Base-by-base conservation (phyloP, 2,113 vertebrate species). In the Pampusana beccarii region DNA sequence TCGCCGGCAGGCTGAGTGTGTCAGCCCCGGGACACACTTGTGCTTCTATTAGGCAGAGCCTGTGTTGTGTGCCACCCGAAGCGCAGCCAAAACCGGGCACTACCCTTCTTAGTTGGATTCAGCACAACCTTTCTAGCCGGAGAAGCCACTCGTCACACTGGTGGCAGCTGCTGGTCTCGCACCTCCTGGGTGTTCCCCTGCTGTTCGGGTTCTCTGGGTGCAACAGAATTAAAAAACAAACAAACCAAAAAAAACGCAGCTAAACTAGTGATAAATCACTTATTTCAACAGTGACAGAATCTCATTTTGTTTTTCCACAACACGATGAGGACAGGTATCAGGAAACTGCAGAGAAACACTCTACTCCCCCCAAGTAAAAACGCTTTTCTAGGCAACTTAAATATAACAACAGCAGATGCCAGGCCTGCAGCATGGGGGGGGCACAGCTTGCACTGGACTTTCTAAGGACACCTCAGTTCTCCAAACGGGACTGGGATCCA, bases 381-480 rank as follows among this genome's bases (percentile, higher is more conserved):
- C 13, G 33, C 20, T 31, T 48, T 81, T 67, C 56, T 12, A 75
- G 66, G 54, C 14, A 61, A 56, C 23, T 13, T 50, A 58, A 38
- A 24, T 26, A 29, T 5, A 79, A 51, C 12, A 60, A 2, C 10
- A 89, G 40, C 54, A 91, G 34, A 77, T 7, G 20, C 26, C 40
- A 58, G 12, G 38, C 50, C 44, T 44, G 23, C 20, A 3, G 0
- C 1, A 2, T 0, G 1, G 19, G 28, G 18, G 3, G 46, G 7
- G 29, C 26, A 46, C 31, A 61, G 13, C 51, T 90, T 44, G 40
- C 34, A 75, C 1, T 0, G 13, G 20, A 58, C 2, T 46, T 74
- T 81, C 40, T 51, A 70, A 24, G 29, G 9, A 4, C 10, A 75
- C 9, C 34, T 64, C n/a, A 26, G 40, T 36, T 88, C 73, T 88